phyloP scores from a whole-genome alignment of 2,797 vertebrate genomes.

The Rhinophrynus dorsalis region DNA sequence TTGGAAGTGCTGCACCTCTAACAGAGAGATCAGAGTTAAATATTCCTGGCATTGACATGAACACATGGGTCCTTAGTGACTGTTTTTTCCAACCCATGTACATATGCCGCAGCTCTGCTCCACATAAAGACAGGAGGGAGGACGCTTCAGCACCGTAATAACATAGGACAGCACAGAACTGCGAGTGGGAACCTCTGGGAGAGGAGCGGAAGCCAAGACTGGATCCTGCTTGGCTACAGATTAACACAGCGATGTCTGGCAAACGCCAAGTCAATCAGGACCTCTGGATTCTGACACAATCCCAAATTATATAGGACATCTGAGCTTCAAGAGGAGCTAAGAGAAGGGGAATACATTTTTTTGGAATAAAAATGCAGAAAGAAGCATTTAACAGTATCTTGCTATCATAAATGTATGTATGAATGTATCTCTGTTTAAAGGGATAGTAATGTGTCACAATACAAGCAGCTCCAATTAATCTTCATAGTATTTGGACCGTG shows the following conservation, averaged over 20 bases:
- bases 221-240: constrained; percentile 28
- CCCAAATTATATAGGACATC: constrained; percentile 31
- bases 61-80: neutral
- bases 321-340: constrained; percentile 16
- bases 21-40: neutral
- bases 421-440: too few relatives aligned
- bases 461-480: too few relatives aligned
- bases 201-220: constrained; percentile 21
- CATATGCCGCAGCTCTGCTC: neutral
- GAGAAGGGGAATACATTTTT: too few relatives aligned
- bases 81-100: constrained; percentile 19
- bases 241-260: constrained; percentile 11
- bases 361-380: too few relatives aligned
- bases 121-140: constrained; percentile 19
- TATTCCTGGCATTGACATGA: constrained; percentile 6
- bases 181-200: constrained; percentile 20
- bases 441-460: too few relatives aligned
- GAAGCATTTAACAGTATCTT: too few relatives aligned
- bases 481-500: too few relatives aligned
- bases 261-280: constrained; percentile 9
- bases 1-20: neutral
- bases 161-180: constrained; percentile 11
- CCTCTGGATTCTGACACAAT: constrained; percentile 1
- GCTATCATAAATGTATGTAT: too few relatives aligned
- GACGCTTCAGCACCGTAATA: neutral